phyloP scores from a whole-genome alignment of 1,140 invertebrate species.

The Brachionus koreanus region DNA sequence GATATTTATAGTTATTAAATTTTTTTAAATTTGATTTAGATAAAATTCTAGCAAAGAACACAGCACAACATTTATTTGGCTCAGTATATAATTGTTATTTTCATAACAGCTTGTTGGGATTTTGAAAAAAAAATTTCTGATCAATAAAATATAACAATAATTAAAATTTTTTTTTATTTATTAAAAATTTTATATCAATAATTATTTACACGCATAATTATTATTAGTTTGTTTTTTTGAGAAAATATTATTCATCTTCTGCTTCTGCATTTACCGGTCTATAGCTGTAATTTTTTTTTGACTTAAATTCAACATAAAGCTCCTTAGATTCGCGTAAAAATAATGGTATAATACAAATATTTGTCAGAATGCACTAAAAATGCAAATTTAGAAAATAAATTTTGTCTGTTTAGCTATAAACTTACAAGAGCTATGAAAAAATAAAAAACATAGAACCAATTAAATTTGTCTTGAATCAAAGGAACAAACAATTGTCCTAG shows the following conservation, averaged over 20 bases:
- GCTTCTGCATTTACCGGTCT: neutral
- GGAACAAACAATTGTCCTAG: conserved; percentile 60
- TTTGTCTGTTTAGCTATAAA: neutral
- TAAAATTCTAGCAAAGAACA: no score
- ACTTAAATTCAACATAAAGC: neutral
- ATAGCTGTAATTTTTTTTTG: neutral
- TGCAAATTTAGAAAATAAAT: neutral
- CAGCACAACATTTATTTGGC: no score
- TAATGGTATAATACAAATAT: conserved; percentile 36
- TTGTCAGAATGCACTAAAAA: conserved; percentile 15
- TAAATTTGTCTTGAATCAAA: conserved; percentile 54
- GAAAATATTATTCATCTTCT: conserved; percentile 59
- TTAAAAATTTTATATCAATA: no score
- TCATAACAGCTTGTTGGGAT: no score
- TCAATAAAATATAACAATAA: no score
- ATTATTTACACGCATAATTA: conserved; percentile 69
- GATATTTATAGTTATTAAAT: no score
- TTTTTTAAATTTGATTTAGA: no score
- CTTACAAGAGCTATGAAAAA: conserved; percentile 59
- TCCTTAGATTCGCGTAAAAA: conserved; percentile 21
- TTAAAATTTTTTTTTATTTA: no score
- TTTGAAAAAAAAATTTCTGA: no score
- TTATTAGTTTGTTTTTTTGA: no score
- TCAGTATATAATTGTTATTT: no score
- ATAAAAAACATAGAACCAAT: conserved; percentile 60